phyloP scores from a whole-genome alignment of 2,888 invertebrate species.

The Trissolcus japonicus region DNA sequence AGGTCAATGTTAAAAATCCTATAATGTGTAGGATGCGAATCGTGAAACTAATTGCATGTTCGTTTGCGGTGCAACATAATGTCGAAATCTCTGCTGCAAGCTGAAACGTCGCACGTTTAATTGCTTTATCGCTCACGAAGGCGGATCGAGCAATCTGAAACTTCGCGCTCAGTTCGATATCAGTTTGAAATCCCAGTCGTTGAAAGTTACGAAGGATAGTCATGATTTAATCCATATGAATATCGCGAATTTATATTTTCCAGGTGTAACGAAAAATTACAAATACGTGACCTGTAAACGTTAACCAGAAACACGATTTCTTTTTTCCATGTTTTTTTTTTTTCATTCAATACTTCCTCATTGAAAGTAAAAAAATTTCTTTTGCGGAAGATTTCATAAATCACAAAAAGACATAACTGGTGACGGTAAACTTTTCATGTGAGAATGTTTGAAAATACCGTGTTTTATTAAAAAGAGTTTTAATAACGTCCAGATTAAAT shows the following conservation, averaged over 20 bases:
- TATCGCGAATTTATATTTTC: slow-evolving; percentile 42
- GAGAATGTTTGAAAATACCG: no score
- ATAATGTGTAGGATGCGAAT: neutral
- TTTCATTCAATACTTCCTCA: no score
- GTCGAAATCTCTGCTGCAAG: slow-evolving; percentile 32
- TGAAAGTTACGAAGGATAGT: slow-evolving; percentile 41
- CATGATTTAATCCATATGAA: slow-evolving; percentile 44
- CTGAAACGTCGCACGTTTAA: slow-evolving; percentile 43
- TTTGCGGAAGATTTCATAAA: no score
- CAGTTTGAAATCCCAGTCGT: slow-evolving; percentile 40
- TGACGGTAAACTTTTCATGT: no score
- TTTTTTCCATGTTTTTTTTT: no score
- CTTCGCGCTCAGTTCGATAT: slow-evolving; percentile 42
- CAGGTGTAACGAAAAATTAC: slow-evolving; percentile 40
- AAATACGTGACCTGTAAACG: slow-evolving; percentile 36
- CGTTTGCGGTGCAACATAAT: slow-evolving; percentile 9
- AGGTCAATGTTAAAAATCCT: neutral
- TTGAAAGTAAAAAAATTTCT: no score
- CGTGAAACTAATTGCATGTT: slow-evolving; percentile 31
- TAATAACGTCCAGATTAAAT: neutral
- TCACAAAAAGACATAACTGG: no score
- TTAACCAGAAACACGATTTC: neutral
- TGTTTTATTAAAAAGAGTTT: no score
- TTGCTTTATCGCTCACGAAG: slow-evolving; percentile 49
- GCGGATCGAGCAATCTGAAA: slow-evolving; percentile 34